Percentiles rank a stretch among this genome's conserved stretches.
These are phyloP conservation scores for Automeris io DNA, from an alignment of 2,888 invertebrate species.

Conservation along the genomic window DNA sequence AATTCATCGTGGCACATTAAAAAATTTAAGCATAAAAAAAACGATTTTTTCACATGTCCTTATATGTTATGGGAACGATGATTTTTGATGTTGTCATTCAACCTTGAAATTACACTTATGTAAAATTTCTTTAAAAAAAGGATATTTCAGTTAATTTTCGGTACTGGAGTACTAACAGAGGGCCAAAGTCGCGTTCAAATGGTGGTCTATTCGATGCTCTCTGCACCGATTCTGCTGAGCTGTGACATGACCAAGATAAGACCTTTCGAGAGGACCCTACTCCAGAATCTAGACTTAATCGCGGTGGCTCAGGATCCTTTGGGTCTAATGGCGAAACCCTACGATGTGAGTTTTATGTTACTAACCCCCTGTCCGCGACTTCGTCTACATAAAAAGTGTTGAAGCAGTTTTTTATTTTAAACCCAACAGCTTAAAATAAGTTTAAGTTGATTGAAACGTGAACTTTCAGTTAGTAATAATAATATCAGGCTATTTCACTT, in stretches of 20 bases:
- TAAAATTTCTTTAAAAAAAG: neutral
- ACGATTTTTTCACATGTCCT: no score
- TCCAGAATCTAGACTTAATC: constrained; percentile 78
- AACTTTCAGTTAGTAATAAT: no score
- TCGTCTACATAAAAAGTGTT: neutral
- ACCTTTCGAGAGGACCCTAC: constrained; percentile 65
- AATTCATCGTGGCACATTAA: no score
- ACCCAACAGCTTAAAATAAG: no score
- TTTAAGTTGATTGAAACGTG: no score
- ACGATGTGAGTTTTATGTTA: constrained; percentile 28
- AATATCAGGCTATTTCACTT: no score
- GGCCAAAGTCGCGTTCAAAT: constrained; percentile 79
- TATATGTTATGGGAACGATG: no score
- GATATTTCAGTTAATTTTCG: constrained; percentile 68
- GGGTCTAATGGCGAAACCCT: constrained; percentile 76
- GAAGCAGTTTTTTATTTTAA: neutral
- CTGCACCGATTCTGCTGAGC: constrained; percentile 82
- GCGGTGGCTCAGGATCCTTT: constrained; percentile 80
- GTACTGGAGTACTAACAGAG: constrained; percentile 66
- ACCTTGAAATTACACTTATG: no score
- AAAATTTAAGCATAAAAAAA: no score
- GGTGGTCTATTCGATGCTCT: constrained; percentile 80
- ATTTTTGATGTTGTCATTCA: no score
- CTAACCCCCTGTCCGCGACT: neutral
- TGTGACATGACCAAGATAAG: constrained; percentile 70